Conservation (phyloP, 2,113 vertebrate genomes). For the Megatriorchis doriae region DNA sequence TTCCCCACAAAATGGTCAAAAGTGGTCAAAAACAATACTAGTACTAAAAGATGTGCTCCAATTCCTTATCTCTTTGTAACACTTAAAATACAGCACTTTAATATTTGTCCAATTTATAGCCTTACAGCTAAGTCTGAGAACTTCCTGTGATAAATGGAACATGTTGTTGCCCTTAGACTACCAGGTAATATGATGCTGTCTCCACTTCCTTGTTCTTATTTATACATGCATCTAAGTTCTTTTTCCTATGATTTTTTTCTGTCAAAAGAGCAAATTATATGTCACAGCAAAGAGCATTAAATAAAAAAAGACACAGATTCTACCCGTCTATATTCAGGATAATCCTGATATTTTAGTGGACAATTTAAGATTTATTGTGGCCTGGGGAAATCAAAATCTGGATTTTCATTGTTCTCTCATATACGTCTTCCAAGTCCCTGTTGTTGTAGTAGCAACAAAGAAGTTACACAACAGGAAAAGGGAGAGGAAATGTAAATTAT, state of each 20-base stretch:
- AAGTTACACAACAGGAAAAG: neutral
- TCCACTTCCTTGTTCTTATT: neutral
- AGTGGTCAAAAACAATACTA: neutral
- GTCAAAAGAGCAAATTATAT: neutral
- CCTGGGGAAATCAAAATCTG: neutral
- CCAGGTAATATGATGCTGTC: neutral
- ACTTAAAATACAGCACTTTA: neutral
- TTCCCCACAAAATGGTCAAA: neutral
- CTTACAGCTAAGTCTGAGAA: neutral
- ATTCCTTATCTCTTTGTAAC: neutral
- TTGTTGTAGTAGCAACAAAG: neutral
- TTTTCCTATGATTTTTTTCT: neutral
- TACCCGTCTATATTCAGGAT: neutral
- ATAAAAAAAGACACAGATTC: neutral
- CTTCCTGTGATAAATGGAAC: neutral
- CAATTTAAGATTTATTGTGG: neutral
- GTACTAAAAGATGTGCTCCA: neutral
- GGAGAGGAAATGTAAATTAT: neutral
- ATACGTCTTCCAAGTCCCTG: neutral
- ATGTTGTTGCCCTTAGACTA: neutral
- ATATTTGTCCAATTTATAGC: neutral
- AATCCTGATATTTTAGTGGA: neutral
- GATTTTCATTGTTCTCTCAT: neutral
- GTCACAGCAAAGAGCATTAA: neutral
- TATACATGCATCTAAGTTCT: neutral